These are phyloP conservation scores for Australoheros scitulus DNA, from an alignment of 2,113 vertebrate genomes.

Conservation along the genomic window DNA sequence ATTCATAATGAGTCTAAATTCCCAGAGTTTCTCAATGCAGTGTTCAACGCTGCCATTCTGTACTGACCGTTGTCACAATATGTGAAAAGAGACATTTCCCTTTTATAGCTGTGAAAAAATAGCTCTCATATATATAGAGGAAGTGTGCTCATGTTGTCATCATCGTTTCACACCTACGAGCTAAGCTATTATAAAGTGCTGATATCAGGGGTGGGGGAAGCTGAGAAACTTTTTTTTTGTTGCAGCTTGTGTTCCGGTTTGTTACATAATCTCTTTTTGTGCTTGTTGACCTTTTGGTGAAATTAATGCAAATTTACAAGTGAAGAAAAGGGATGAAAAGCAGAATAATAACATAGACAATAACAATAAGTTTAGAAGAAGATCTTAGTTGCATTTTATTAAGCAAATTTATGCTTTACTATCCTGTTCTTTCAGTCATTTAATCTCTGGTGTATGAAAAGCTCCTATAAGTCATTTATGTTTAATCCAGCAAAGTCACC, in stretches of 20 bases:
- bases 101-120: constrained; percentile 41
- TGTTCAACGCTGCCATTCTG: not conserved
- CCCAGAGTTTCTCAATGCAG: not conserved
- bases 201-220: not conserved
- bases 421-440: not conserved
- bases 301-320: not conserved
- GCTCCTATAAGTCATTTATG: not conserved
- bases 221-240: not conserved
- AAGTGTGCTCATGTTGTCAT: not conserved
- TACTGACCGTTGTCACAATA: constrained; percentile 18
- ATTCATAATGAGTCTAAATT: not conserved
- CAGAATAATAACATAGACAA: not conserved
- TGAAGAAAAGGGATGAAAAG: not conserved
- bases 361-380: not conserved
- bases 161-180: not conserved
- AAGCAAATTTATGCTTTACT: not conserved
- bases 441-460: not conserved
- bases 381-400: not conserved
- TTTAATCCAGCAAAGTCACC: not conserved
- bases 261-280: not conserved
- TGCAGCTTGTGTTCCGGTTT: not conserved
- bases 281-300: not conserved
- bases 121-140: not conserved
- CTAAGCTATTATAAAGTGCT: not conserved
- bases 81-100: constrained; percentile 39